Percentiles rank a stretch among this genome's conserved stretches.
Evolutionary conservation across 1,140 invertebrate genomes (phyloP).

Genomic region (Rhagoletis zephyria): DNA sequence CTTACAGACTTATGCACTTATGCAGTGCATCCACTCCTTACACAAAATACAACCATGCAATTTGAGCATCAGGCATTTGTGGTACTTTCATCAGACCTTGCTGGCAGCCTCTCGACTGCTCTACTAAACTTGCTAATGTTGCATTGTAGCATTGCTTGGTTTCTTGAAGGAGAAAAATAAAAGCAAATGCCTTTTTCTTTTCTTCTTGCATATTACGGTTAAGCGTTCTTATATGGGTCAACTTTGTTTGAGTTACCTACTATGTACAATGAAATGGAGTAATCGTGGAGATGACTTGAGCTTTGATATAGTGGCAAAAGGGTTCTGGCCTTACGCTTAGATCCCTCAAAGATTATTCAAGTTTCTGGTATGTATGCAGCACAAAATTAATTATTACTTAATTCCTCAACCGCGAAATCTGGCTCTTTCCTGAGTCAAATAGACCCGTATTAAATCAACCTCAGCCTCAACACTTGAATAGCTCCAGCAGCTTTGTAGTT

Average conservation of each 20-base stretch:
- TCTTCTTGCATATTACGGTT: background rate
- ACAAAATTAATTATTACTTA: no score
- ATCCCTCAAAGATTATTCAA: no score
- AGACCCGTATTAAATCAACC: no score
- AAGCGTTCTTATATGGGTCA: conserved; percentile 6
- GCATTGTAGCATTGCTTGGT: background rate
- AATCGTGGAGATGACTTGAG: background rate
- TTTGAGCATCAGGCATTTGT: background rate
- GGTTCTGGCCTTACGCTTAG: no score
- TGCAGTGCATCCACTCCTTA: background rate
- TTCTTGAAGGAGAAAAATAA: background rate
- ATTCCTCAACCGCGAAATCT: no score
- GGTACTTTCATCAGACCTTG: conserved; percentile 35
- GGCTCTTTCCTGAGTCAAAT: no score
- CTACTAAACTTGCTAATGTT: background rate
- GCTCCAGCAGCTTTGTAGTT: no score
- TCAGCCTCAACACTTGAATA: no score
- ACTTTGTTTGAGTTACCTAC: background rate
- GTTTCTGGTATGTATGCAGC: no score
- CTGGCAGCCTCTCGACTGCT: conserved; percentile 5
- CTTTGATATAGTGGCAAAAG: background rate
- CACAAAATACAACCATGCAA: background rate
- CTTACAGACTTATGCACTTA: background rate
- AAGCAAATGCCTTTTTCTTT: conserved; percentile 8
- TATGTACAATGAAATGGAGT: background rate